Percentiles rank a stretch among this genome's conserved stretches.
Conservation (phyloP, 1,140 invertebrate genomes). For the Copidosoma floridanum region DNA sequence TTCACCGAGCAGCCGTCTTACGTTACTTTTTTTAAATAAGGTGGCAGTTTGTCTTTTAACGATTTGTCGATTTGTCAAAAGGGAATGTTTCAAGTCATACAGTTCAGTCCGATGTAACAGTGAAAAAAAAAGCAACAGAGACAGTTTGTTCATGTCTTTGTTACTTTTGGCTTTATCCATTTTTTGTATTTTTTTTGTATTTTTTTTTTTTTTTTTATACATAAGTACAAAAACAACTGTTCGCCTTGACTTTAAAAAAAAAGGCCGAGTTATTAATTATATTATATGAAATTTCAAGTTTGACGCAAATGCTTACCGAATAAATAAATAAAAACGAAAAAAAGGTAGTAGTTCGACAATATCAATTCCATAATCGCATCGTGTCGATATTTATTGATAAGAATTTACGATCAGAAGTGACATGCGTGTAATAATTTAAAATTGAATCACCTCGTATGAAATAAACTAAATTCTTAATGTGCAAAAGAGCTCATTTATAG, state of each 20-base stretch:
- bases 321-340: slow-evolving; percentile 1
- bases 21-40: slow-evolving; percentile 22
- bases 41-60: slow-evolving; percentile 34
- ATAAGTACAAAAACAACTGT: too few relatives aligned
- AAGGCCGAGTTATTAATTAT: too few relatives aligned
- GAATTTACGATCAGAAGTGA: too few relatives aligned
- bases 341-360: not conserved
- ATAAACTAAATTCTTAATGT: too few relatives aligned
- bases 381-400: too few relatives aligned
- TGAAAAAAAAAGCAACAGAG: slow-evolving; percentile 6
- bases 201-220: too few relatives aligned
- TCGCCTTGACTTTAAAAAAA: too few relatives aligned
- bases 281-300: too few relatives aligned
- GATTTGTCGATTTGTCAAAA: slow-evolving; percentile 26
- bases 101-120: slow-evolving; percentile 2
- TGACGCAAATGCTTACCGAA: not conserved
- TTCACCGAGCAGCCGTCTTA: slow-evolving; percentile 4
- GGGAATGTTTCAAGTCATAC: slow-evolving; percentile 32
- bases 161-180: too few relatives aligned
- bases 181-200: too few relatives aligned
- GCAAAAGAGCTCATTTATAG: too few relatives aligned
- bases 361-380: not conserved
- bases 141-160: slow-evolving; percentile 5
- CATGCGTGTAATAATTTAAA: slow-evolving; percentile 1
- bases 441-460: too few relatives aligned